phyloP scores from a whole-genome alignment of 2,888 invertebrate genomes.

The Odontomyia ornata region DNA sequence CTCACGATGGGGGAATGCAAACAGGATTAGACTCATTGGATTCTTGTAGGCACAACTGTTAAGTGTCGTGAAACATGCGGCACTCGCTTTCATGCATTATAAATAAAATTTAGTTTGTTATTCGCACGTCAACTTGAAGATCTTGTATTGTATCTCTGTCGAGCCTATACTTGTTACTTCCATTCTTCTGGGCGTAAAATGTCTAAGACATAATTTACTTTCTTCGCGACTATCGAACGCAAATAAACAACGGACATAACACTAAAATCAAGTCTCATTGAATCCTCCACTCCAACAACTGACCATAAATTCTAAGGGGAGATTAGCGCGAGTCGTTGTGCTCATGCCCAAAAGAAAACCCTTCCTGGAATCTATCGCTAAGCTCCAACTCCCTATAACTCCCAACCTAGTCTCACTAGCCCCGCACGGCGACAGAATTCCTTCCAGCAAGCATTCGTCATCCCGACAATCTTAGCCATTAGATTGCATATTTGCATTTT shows the following conservation, averaged over 20 bases:
- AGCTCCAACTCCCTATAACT: too few species aligned
- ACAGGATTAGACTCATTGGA: too few species aligned
- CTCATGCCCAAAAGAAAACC: not conserved
- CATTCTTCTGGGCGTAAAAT: not conserved
- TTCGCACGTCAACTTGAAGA: too few species aligned
- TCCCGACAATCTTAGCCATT: not conserved
- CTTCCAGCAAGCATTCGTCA: slow-evolving; percentile 8
- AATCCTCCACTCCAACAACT: not conserved
- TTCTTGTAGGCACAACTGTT: too few species aligned
- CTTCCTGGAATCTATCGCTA: not conserved
- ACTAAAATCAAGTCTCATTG: slow-evolving; percentile 6
- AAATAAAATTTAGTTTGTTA: too few species aligned
- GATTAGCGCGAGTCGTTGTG: not conserved
- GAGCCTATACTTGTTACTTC: too few species aligned
- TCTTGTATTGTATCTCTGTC: too few species aligned
- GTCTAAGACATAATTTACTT: slow-evolving; percentile 18
- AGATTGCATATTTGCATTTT: slow-evolving; percentile 21
- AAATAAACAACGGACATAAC: slow-evolving; percentile 1
- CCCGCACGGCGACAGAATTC: slow-evolving; percentile 2
- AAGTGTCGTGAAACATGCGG: too few species aligned
- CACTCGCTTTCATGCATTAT: too few species aligned
- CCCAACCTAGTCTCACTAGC: not conserved
- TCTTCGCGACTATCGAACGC: slow-evolving; percentile 17
- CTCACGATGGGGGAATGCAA: too few species aligned
- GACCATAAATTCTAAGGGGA: not conserved